phyloP scores from a whole-genome alignment of 1,140 invertebrate species.

The Drosophila nasuta region DNA sequence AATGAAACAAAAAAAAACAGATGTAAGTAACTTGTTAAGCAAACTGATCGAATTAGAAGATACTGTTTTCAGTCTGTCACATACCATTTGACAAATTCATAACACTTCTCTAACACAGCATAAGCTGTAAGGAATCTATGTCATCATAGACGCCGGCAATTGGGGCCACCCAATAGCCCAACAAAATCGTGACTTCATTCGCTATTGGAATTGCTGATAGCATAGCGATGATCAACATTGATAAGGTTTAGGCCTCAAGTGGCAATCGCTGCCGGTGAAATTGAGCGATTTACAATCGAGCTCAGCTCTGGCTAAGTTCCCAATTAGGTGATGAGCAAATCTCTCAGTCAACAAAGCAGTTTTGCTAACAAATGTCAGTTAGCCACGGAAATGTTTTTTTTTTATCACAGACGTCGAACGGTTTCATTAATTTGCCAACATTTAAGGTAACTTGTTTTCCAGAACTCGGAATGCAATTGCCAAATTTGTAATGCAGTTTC shows the following conservation, averaged over 20 bases:
- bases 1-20: too few relatives aligned
- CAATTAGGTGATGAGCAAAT: constrained; percentile 69
- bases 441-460: constrained; percentile 66
- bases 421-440: constrained; percentile 9
- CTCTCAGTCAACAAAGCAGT: neutral
- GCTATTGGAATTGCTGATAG: constrained; percentile 36
- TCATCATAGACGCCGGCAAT: constrained; percentile 14
- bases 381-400: constrained; percentile 26
- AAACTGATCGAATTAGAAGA: neutral
- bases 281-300: constrained; percentile 58
- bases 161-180: constrained; percentile 16
- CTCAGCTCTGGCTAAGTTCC: constrained; percentile 39
- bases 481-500: constrained; percentile 55
- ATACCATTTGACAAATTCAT: neutral
- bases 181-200: constrained; percentile 43
- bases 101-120: neutral
- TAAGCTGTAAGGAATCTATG: neutral
- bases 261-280: constrained; percentile 58
- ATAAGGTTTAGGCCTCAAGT: constrained; percentile 57
- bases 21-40: too few relatives aligned
- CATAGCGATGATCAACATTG: constrained; percentile 18
- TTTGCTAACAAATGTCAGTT: constrained; percentile 1
- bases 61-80: neutral
- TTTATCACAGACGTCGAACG: constrained; percentile 1
- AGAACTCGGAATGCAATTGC: constrained; percentile 45